These are phyloP conservation scores for Trypoxylon attenuatum DNA, from an alignment of 2,888 invertebrate genomes.

Conservation along the genomic window DNA sequence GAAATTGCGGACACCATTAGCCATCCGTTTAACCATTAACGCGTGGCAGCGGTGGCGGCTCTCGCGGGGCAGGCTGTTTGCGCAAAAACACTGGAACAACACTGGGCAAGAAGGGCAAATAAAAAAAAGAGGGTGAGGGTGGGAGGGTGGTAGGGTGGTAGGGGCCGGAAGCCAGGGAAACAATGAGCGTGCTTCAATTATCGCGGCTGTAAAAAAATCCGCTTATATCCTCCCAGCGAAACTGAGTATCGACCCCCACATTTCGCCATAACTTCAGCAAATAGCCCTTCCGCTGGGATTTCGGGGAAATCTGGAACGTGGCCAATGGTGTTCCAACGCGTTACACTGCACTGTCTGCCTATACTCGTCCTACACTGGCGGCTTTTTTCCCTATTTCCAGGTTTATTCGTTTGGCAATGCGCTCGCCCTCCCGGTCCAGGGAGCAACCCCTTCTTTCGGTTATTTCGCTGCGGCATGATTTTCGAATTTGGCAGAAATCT, in stretches of 20 bases:
- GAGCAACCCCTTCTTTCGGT: background rate
- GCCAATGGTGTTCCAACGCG: slow-evolving; percentile 49
- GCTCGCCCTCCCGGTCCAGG: background rate
- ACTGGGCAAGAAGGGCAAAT: slow-evolving; percentile 23
- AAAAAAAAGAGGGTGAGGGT: slow-evolving; percentile 3
- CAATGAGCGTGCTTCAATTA: slow-evolving; percentile 56
- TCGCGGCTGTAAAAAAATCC: slow-evolving; percentile 49
- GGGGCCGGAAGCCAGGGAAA: slow-evolving; percentile 28
- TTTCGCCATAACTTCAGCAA: slow-evolving; percentile 43
- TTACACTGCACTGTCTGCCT: slow-evolving; percentile 26
- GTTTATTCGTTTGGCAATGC: slow-evolving; percentile 35
- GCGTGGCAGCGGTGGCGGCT: slow-evolving; percentile 21
- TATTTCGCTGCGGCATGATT: background rate
- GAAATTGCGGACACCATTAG: slow-evolving; percentile 54
- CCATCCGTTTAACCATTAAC: slow-evolving; percentile 61
- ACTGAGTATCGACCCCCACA: slow-evolving; percentile 60
- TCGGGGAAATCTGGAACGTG: slow-evolving; percentile 59
- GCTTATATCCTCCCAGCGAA: slow-evolving; percentile 61
- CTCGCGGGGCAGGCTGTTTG: background rate
- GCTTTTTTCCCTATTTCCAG: slow-evolving; percentile 18
- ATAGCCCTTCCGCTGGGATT: slow-evolving; percentile 49
- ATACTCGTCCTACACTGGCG: slow-evolving; percentile 2
- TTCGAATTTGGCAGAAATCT: background rate
- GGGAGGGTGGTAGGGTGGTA: slow-evolving; percentile 7
- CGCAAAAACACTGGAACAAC: slow-evolving; percentile 16